phyloP scores from a whole-genome alignment of 2,888 invertebrate species.

The Branchipolynoe longqiensis region DNA sequence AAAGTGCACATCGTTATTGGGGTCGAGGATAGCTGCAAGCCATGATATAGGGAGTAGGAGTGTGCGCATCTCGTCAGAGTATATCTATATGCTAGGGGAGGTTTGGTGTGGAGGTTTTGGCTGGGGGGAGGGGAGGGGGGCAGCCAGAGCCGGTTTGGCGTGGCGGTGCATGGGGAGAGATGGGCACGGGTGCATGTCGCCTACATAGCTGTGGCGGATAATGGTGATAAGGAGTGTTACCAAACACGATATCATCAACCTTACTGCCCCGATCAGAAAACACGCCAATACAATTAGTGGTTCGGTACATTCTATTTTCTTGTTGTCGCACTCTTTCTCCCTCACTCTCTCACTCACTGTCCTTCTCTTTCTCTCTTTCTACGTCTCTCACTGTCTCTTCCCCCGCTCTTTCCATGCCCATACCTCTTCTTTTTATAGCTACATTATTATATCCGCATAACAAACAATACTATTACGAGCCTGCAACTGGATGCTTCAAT shows the following conservation, averaged over 20 bases:
- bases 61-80: neutral
- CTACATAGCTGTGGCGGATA: conserved; percentile 25
- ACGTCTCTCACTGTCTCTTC: too few species aligned
- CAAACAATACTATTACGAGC: too few species aligned
- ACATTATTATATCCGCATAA: too few species aligned
- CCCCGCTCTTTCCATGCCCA: too few species aligned
- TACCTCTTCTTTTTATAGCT: too few species aligned
- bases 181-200: neutral
- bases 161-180: neutral
- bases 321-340: too few species aligned
- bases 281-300: neutral
- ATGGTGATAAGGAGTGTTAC: conserved; percentile 13
- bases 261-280: neutral
- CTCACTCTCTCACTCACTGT: too few species aligned
- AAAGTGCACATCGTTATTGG: conserved; percentile 50
- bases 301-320: neutral
- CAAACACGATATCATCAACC: conserved; percentile 4
- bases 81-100: conserved; percentile 35
- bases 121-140: neutral
- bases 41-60: too few species aligned
- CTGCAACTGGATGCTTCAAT: too few species aligned
- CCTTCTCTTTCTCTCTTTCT: too few species aligned
- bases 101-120: neutral
- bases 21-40: conserved; percentile 47
- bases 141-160: neutral